Conservation (phyloP, 2,888 invertebrate genomes). For the Euclidia mi region DNA sequence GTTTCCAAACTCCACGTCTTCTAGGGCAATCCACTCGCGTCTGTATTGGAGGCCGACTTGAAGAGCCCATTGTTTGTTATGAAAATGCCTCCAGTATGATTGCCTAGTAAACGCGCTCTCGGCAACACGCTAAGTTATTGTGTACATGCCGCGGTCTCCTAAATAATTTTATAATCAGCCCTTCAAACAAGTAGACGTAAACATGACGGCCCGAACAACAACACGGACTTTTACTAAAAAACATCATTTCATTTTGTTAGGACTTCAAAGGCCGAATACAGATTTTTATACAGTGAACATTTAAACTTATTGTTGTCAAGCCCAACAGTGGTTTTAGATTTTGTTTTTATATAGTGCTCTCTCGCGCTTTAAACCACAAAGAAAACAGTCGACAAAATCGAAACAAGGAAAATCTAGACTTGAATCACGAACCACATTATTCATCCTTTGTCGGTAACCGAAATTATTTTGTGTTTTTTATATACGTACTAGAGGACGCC, state of each 20-base stretch:
- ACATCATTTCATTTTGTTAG: neutral
- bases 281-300: too few relatives aligned
- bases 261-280: neutral
- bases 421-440: too few relatives aligned
- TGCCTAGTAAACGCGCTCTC: slow-evolving; percentile 51
- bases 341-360: too few relatives aligned
- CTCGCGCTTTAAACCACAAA: too few relatives aligned
- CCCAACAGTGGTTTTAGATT: too few relatives aligned
- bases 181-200: slow-evolving; percentile 18
- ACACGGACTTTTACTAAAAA: neutral
- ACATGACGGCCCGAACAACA: neutral
- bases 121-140: slow-evolving; percentile 40
- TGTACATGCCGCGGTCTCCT: slow-evolving; percentile 25
- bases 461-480: too few relatives aligned
- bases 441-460: too few relatives aligned
- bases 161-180: slow-evolving; percentile 37
- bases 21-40: slow-evolving; percentile 60
- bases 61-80: slow-evolving; percentile 65
- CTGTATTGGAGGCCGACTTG: slow-evolving; percentile 48
- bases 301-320: too few relatives aligned
- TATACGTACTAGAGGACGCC: too few relatives aligned
- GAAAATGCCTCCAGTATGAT: slow-evolving; percentile 62
- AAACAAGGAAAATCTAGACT: too few relatives aligned
- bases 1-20: slow-evolving; percentile 57
- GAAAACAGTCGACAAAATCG: too few relatives aligned